A percentile compares a stretch with the other conserved stretches of the same genome.
These are phyloP conservation scores for Dendroctonus valens DNA, from an alignment of 1,140 invertebrate species.

Conservation along the genomic window DNA sequence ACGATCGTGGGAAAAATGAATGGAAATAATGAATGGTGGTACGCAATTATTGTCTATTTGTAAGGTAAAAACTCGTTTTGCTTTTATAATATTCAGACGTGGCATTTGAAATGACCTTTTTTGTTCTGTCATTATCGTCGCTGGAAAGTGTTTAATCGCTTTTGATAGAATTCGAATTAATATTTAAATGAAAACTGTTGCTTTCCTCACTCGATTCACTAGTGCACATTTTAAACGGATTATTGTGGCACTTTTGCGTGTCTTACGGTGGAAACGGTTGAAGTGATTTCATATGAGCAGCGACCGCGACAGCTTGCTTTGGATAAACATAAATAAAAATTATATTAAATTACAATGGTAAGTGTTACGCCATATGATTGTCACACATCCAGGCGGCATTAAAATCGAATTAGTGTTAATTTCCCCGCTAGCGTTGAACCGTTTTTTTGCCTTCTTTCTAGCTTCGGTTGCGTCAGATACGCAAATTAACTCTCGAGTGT, in stretches of 20 bases:
- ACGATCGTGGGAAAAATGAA: slow-evolving; percentile 30
- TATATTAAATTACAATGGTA: slow-evolving; percentile 41
- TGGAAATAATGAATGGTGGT: slow-evolving; percentile 25
- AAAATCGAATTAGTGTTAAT: slow-evolving; percentile 41
- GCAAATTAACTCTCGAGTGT: slow-evolving; percentile 27
- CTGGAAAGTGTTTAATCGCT: no score
- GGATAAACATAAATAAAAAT: slow-evolving; percentile 38
- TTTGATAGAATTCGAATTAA: no score
- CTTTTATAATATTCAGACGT: slow-evolving; percentile 27
- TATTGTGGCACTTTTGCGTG: not conserved
- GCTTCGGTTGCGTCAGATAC: slow-evolving; percentile 29
- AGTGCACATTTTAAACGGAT: slow-evolving; percentile 1
- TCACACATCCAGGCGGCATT: slow-evolving; percentile 37
- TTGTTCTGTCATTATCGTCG: slow-evolving; percentile 1
- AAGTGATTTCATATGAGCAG: slow-evolving; percentile 17
- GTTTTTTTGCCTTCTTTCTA: slow-evolving; percentile 18
- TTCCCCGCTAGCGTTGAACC: slow-evolving; percentile 17
- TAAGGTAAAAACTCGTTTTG: slow-evolving; percentile 21
- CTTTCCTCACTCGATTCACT: no score
- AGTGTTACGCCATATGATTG: slow-evolving; percentile 40
- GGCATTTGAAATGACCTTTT: slow-evolving; percentile 20
- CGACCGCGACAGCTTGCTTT: slow-evolving; percentile 24
- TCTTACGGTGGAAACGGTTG: slow-evolving; percentile 20
- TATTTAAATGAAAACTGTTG: no score
- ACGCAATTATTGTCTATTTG: slow-evolving; percentile 22